phyloP scores from a whole-genome alignment of 2,797 vertebrate species.

The Benthosema pterotum region DNA sequence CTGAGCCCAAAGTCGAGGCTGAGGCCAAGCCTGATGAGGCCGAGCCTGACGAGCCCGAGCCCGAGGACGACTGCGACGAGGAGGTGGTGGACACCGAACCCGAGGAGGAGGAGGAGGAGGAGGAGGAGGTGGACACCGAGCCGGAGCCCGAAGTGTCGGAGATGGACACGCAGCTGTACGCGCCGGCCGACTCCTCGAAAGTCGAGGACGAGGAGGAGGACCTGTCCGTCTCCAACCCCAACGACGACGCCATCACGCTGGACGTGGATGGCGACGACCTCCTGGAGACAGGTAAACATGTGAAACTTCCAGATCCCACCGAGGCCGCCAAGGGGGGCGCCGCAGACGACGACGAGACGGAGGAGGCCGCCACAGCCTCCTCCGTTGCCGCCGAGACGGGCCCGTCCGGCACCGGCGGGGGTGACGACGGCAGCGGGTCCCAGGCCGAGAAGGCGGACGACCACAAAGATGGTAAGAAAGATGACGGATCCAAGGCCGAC shows the following conservation, averaged over 20 bases:
- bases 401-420: too few relatives aligned
- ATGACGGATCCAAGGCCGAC: conserved; percentile 91
- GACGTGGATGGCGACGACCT: conserved; percentile 99
- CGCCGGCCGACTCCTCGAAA: conserved; percentile 89
- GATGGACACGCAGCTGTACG: conserved; percentile 90
- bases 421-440: conserved; percentile 91
- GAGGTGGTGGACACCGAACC: conserved; percentile 43
- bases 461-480: conserved; percentile 97
- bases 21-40: conserved; percentile 52
- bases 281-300: conserved; percentile 99
- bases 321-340: conserved; percentile 95
- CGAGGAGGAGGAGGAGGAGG: conserved; percentile 34
- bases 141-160: conserved; percentile 82
- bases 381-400: conserved; percentile 88
- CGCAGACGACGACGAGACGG: too few relatives aligned
- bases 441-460: conserved; percentile 88
- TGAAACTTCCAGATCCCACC: conserved; percentile 99
- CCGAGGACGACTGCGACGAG: conserved; percentile 32
- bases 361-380: conserved; percentile 87
- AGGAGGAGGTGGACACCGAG: conserved; percentile 35
- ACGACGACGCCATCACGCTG: conserved; percentile 99
- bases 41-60: conserved; percentile 35
- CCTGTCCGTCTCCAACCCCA: conserved; percentile 99
- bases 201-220: conserved; percentile 99
- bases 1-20: conserved; percentile 25